Percentiles rank a stretch among this genome's conserved stretches.
These are phyloP conservation scores for Barypeithes pellucidus DNA, from an alignment of 2,888 invertebrate genomes.

Conservation along the genomic window DNA sequence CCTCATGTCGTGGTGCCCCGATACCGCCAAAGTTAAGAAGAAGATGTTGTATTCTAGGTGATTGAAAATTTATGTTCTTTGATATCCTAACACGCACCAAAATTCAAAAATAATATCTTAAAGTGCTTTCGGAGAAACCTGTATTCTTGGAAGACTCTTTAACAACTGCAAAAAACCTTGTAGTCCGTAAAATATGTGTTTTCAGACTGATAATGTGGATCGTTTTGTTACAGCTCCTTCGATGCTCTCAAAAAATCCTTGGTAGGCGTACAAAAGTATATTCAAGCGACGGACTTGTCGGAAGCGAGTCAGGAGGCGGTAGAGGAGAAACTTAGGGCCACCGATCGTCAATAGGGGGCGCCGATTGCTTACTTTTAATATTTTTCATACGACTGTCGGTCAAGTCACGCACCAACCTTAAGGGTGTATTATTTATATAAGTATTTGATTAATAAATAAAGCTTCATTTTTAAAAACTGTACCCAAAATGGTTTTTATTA, in stretches of 20 bases:
- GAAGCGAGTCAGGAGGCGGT: conserved; percentile 95
- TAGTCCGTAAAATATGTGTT: too few species aligned
- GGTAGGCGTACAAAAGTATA: conserved; percentile 97
- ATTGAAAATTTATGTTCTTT: conserved; percentile 47
- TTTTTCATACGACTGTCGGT: conserved; percentile 60
- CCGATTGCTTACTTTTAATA: conserved; percentile 44
- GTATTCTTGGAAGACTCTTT: too few species aligned
- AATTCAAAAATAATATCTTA: too few species aligned
- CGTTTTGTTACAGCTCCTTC: conserved; percentile 85
- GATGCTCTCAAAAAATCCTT: conserved; percentile 98
- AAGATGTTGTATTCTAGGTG: conserved; percentile 88
- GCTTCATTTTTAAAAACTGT: conserved; percentile 70
- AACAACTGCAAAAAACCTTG: too few species aligned
- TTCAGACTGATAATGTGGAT: not conserved
- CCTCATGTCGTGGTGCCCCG: conserved; percentile 99
- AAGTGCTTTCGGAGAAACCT: too few species aligned
- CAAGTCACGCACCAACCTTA: conserved; percentile 66
- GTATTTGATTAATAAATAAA: conserved; percentile 71
- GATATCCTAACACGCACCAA: too few species aligned
- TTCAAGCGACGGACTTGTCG: conserved; percentile 95
- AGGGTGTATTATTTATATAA: conserved; percentile 70
- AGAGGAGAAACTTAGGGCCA: conserved; percentile 94
- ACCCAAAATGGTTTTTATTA: conserved; percentile 58
- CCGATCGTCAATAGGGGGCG: conserved; percentile 86
- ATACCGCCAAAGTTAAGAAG: conserved; percentile 94